Evolutionary conservation across 2,113 vertebrate genomes (phyloP), one percentile per base, ranked within the genome.

Genomic region (Ceyx melanurus): DNA sequence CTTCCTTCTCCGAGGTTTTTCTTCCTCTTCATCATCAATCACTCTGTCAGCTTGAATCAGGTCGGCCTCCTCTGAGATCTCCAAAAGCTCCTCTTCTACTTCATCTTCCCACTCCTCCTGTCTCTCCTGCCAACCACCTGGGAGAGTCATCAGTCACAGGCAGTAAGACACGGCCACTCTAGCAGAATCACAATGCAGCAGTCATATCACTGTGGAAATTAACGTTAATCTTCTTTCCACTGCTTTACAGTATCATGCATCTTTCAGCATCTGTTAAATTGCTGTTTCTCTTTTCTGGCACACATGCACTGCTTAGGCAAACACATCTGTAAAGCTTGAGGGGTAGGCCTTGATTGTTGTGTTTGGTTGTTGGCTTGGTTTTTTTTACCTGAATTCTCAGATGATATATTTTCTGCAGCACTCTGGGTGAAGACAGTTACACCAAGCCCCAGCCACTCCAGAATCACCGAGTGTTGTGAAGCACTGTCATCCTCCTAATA

Each of bases 11-110:
- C 76, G 87, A 22, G 90, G 73, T 58, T 42, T 80, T 67, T 71
- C 68, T 67, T 64, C 88, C 23, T 96, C 97, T 53, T 97, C 95
- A 81, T 98, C 98, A 13, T 99, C 98, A 74, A 99, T 97, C 45
- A 99, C 89, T 48, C 99, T 97, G 43, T 99, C 99, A 9, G 96
- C 98, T 96, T 99, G 97, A 90, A 99, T 98, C 94, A 99, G 94
- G 62, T 98, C 99, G 4, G 99, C 99, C 91, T 99, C 98, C 94
- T 99, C 98, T 19, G 96, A 87, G 5, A 99, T 98, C 19, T 98
- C 93, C 42, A 99, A 97, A 95, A 99, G 93, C 3, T 97, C 97
- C 14, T 97, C 97, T 65, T 94, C 95, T 19, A 82, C 29, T 72
- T 95, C 97, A 62, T 85, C 88, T 10, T 90, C 90, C n/a, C 89